phyloP scores from a whole-genome alignment of 2,113 vertebrate genomes.

The Tragulus kanchil region DNA sequence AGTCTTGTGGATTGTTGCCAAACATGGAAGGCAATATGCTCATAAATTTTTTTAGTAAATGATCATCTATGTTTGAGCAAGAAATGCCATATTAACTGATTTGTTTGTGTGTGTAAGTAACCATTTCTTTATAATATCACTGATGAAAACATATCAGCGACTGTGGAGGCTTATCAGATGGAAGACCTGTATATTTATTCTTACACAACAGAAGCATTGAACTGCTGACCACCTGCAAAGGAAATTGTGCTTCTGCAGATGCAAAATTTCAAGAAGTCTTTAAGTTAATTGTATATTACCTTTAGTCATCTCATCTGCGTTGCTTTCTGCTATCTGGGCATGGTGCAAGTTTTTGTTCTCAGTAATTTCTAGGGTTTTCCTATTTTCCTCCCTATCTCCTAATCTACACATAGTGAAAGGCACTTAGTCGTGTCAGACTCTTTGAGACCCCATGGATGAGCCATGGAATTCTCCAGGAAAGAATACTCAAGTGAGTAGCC shows the following conservation, averaged over 20 bases:
- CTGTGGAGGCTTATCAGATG: neutral
- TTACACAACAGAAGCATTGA: neutral
- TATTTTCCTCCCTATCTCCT: slow-evolving; percentile 6
- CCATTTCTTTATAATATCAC: neutral
- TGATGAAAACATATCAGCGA: neutral
- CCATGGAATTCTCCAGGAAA: too few relatives aligned
- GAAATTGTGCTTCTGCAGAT: neutral
- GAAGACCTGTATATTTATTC: neutral
- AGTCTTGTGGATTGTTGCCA: slow-evolving; percentile 56
- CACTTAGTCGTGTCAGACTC: too few relatives aligned
- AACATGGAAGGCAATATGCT: neutral
- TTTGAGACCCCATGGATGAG: too few relatives aligned
- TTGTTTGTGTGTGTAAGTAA: neutral
- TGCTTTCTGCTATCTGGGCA: neutral
- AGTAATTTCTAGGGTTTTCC: neutral
- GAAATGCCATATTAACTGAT: slow-evolving; percentile 15
- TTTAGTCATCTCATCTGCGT: neutral
- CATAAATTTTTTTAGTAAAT: neutral
- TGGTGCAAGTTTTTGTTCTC: neutral
- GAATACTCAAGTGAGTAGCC: too few relatives aligned
- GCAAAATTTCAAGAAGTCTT: slow-evolving; percentile 36
- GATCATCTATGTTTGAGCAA: slow-evolving; percentile 10
- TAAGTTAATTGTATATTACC: neutral
- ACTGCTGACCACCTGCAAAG: neutral
- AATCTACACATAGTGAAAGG: neutral